Percentiles rank a stretch among this genome's conserved stretches.
Evolutionary conservation across 2,797 vertebrate species (phyloP).

Genomic region (Eulemur rubriventer): DNA sequence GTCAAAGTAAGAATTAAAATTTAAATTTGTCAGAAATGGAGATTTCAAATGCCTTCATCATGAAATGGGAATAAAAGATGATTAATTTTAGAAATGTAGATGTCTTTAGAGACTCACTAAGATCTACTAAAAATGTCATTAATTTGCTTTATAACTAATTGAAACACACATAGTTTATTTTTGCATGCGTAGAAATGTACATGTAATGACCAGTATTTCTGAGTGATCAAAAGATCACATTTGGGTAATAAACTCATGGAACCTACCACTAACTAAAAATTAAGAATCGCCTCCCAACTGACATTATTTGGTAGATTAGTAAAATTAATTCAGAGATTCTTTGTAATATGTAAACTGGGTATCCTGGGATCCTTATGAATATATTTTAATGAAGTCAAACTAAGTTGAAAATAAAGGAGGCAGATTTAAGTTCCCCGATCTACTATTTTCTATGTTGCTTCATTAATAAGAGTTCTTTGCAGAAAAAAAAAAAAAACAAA

Average conservation of each 20-base stretch:
- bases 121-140: neutral
- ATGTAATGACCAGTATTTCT: neutral
- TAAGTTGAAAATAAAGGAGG: conserved; percentile 18
- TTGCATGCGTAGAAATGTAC: conserved; percentile 20
- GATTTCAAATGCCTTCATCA: conserved; percentile 29
- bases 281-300: neutral
- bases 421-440: conserved; percentile 4
- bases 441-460: conserved; percentile 1
- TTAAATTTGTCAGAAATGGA: conserved; percentile 52
- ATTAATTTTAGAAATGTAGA: neutral
- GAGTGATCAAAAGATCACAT: conserved; percentile 7
- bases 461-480: neutral
- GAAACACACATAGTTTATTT: conserved; percentile 27
- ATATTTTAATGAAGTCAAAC: conserved; percentile 39
- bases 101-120: neutral
- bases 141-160: conserved; percentile 4
- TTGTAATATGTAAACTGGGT: neutral
- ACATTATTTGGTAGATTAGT: neutral
- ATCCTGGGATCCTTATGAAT: neutral
- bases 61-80: conserved; percentile 38
- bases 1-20: conserved; percentile 51
- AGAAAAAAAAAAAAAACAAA: neutral
- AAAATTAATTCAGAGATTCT: conserved; percentile 28
- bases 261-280: conserved; percentile 24
- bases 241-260: neutral